Base-by-base conservation (phyloP, 2,113 vertebrate genomes). In the Zapornia atra region DNA sequence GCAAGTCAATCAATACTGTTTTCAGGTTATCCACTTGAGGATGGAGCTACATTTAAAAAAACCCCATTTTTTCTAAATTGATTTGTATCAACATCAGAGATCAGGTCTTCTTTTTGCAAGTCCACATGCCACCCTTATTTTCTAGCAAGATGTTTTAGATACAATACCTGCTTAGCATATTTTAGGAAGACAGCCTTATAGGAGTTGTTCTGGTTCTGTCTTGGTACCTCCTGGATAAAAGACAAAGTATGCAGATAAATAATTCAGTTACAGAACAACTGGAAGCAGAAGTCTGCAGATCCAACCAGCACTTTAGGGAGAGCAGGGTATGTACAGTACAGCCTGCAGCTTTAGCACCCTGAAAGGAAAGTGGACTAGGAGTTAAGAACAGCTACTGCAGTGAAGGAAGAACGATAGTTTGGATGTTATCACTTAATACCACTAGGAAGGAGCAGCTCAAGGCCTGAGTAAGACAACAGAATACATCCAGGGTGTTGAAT, bases 81-180 rank as follows among this genome's bases (percentile, higher is more conserved):
- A 85, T 94, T 91, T 71, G 33, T 56, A 94, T 77, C 64, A 78
- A 33, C 25, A 48, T 20, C 6, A 6, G 48, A 88, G 86, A 80
- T 66, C n/a, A 85, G 15, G 54, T 56, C 77, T 87, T 54, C 33
- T 63, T 92, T 68, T 85, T 63, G 34, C 51, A 44, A 71, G 26
- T 66, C 66, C 46, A 72, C 6, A 2, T 21, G 65, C 16, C 21
- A 51, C n/a, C 29, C 69, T 10, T 11, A 5, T 61, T 66, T 57
- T 63, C 8, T 42, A 82, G 57, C 28, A 73, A 65, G 48, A 46
- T 31, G 22, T n/a, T 92, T 46, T 59, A 87, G 48, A 63, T 38
- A 86, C n/a, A 12, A 8, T 98, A 98, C 98, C 98, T 98, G 96
- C 13, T 96, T 87, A 57, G 96, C 61, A 0, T 98, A 95, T 94